Evolutionary conservation across 2,888 invertebrate species (phyloP), one percentile per base, ranked within the genome.

Genomic region (Cinara cedri): DNA sequence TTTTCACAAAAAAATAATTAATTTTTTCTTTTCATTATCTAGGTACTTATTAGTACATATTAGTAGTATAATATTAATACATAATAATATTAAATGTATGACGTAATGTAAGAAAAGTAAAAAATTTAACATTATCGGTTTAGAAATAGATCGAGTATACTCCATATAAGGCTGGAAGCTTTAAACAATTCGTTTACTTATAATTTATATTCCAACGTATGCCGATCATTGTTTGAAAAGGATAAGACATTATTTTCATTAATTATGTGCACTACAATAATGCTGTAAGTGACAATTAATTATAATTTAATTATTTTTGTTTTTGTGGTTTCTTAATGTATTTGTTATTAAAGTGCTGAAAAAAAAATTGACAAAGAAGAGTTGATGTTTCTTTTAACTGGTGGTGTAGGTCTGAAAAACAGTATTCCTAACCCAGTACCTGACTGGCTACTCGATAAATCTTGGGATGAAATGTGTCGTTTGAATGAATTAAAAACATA

Each of bases 191-290:
- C 92, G 62, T 93, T 95, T 86, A 93, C 92, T 0, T 92, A 90
- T 83, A 93, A 91, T 86, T 88, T 95, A 81, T 94, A 93, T 83
- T 89, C 89, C 83, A 94, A 93, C 84, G 92, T 95, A 46, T 92
- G 93, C 84, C 88, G 82, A 11, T 94, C 94, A n/a, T 87, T 95
- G 21, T 93, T 95, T 86, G 93, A 94, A 85, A 93, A 93, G 86
- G 93, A 95, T 85, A 94, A 94, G 86, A 87, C 94, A 63, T 89
- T 93, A 87, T 93, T 93, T 84, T 92, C 94, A 0, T 93, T 94
- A 85, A 88, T 94, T 70, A 88, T 95, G 84, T 93, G 93, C 85
- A 88, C 91, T 49, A 92, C 90, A 85, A 90, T 92, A 84, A 87
- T 90, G 87, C 85, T 91, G 83, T 70, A 9, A 78, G 78, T 75